Percentiles rank a stretch among this genome's conserved stretches.
phyloP scores from a whole-genome alignment of 2,113 vertebrate genomes.

The Oncorhynchus mykiss region DNA sequence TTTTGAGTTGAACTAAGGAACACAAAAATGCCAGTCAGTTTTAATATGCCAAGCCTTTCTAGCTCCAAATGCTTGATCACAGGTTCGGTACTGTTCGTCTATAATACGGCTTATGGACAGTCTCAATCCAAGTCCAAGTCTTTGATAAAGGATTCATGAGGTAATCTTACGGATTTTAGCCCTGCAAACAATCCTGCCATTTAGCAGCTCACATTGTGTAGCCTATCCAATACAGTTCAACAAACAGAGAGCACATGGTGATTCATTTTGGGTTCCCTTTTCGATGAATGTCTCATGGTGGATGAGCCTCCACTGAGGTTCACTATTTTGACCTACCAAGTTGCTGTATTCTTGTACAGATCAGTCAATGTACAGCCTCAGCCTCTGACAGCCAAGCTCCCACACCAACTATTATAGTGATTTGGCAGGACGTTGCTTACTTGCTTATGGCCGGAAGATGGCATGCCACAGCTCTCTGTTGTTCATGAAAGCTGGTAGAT shows the following conservation, averaged over 20 bases:
- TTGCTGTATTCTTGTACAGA: slow-evolving; percentile 1
- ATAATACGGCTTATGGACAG: background rate
- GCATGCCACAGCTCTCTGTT: background rate
- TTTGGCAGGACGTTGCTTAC: too few relatives aligned
- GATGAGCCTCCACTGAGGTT: background rate
- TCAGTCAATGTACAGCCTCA: background rate
- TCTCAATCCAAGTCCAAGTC: background rate
- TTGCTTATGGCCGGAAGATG: too few relatives aligned
- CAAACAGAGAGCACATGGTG: background rate
- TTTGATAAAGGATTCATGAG: background rate
- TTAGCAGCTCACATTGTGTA: too few relatives aligned
- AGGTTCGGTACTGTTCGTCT: background rate
- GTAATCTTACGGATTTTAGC: too few relatives aligned
- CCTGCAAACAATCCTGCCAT: too few relatives aligned
- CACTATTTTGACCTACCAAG: slow-evolving; percentile 19
- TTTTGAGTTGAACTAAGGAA: background rate
- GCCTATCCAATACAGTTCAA: background rate
- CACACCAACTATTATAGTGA: background rate
- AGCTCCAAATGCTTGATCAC: background rate
- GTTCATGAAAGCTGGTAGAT: background rate
- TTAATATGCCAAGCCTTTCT: background rate
- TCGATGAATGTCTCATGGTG: background rate
- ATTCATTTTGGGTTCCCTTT: background rate
- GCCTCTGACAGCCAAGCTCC: background rate
- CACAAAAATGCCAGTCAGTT: background rate